phyloP scores from a whole-genome alignment of 2,888 invertebrate genomes.

The Orthosia incerta region DNA sequence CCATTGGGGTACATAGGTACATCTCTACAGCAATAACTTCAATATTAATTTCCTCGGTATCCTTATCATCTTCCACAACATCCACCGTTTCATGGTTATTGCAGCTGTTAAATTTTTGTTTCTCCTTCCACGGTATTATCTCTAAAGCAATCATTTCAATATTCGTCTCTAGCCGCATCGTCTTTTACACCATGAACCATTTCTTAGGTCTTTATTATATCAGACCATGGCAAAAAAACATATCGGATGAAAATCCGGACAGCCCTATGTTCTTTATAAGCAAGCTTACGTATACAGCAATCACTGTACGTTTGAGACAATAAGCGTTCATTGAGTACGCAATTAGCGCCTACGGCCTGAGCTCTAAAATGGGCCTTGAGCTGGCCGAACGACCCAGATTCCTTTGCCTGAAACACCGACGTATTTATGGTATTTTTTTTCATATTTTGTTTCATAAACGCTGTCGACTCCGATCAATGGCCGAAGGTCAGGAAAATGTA shows the following conservation, averaged over 20 bases:
- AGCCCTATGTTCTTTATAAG: slow-evolving; percentile 56
- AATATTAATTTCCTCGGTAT: not conserved
- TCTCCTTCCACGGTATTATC: not conserved
- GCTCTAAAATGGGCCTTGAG: slow-evolving; percentile 68
- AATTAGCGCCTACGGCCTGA: slow-evolving; percentile 77
- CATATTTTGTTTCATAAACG: slow-evolving; percentile 37
- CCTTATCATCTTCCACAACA: no score
- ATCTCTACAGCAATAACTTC: not conserved
- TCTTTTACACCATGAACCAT: not conserved
- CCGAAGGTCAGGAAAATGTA: slow-evolving; percentile 32
- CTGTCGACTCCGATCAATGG: slow-evolving; percentile 44
- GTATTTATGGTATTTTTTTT: slow-evolving; percentile 51
- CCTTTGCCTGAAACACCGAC: slow-evolving; percentile 49
- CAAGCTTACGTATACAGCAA: slow-evolving; percentile 56
- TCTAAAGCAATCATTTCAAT: not conserved
- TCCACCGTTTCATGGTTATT: no score
- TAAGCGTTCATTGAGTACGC: slow-evolving; percentile 78
- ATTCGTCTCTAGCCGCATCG: not conserved
- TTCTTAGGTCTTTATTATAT: not conserved
- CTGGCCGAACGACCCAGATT: slow-evolving; percentile 66
- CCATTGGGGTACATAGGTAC: not conserved
- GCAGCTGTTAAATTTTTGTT: no score
- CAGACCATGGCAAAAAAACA: not conserved
- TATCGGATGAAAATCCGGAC: slow-evolving; percentile 1
- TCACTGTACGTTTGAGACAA: slow-evolving; percentile 74